Conservation (phyloP, 2,797 vertebrate species). For the Peromyscus attwateri region DNA sequence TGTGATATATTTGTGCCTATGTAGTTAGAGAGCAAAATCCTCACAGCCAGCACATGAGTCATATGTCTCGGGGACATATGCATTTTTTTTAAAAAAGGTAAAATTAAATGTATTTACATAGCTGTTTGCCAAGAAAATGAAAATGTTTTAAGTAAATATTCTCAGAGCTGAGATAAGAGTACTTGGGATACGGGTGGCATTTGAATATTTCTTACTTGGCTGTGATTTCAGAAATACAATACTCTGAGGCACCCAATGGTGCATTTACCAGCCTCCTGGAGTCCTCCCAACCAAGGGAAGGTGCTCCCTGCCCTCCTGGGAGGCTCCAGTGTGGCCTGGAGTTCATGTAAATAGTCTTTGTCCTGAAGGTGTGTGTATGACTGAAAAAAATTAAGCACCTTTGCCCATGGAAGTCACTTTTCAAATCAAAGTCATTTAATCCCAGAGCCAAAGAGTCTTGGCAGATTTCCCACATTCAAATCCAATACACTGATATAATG, state of each 20-base stretch:
- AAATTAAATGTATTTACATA: constrained; percentile 75
- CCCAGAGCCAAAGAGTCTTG: constrained; percentile 60
- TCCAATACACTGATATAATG: not conserved
- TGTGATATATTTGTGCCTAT: constrained; percentile 47
- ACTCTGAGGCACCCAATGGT: constrained; percentile 22
- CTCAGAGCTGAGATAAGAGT: constrained; percentile 72
- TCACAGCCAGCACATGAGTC: constrained; percentile 67
- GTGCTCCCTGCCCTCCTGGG: constrained; percentile 47
- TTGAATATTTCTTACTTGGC: constrained; percentile 72
- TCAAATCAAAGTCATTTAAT: constrained; percentile 76
- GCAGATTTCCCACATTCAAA: constrained; percentile 70
- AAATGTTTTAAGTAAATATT: constrained; percentile 83
- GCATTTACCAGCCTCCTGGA: constrained; percentile 55
- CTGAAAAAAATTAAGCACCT: constrained; percentile 67
- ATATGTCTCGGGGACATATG: constrained; percentile 66
- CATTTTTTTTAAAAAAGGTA: constrained; percentile 63
- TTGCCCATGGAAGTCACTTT: constrained; percentile 64
- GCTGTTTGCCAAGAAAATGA: constrained; percentile 78
- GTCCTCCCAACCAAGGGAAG: not conserved
- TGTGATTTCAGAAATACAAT: constrained; percentile 67
- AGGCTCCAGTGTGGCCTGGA: constrained; percentile 33
- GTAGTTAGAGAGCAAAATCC: constrained; percentile 62
- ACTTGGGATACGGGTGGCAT: constrained; percentile 61
- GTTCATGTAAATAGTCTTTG: constrained; percentile 76
- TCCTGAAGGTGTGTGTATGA: constrained; percentile 54